Percentiles rank a stretch among this genome's conserved stretches.
These are phyloP conservation scores for Anticlea derivata DNA, from an alignment of 2,888 invertebrate genomes.

Conservation along the genomic window DNA sequence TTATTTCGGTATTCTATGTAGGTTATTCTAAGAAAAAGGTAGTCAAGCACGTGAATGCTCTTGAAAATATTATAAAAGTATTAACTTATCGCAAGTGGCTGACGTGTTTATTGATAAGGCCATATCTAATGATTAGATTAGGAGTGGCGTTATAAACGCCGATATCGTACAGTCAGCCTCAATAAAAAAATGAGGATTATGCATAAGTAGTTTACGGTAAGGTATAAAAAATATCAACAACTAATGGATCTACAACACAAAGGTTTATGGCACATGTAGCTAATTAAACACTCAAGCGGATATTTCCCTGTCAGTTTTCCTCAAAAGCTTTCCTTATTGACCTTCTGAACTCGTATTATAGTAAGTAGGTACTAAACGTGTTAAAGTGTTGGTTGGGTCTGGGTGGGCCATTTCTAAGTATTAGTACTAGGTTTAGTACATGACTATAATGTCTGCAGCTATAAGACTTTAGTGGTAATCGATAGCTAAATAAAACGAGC, in stretches of 20 bases:
- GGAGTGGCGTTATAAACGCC: conserved; percentile 30
- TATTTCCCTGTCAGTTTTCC: conserved; percentile 1
- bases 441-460: not conserved
- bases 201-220: too few species aligned
- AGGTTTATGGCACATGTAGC: too few species aligned
- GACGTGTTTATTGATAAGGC: conserved; percentile 40
- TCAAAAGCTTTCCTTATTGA: not conserved
- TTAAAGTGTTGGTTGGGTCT: conserved; percentile 9
- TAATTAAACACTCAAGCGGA: not conserved
- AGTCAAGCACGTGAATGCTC: conserved; percentile 26
- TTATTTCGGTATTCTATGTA: too few species aligned
- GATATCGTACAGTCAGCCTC: conserved; percentile 10
- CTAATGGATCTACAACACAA: too few species aligned
- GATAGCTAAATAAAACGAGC: too few species aligned
- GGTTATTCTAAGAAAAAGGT: not conserved
- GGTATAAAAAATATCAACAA: too few species aligned
- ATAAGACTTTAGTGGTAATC: conserved; percentile 2
- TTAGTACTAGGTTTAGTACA: not conserved
- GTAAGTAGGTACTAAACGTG: not conserved
- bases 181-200: not conserved
- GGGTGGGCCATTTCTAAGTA: conserved; percentile 6
- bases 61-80: conserved; percentile 33
- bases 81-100: conserved; percentile 33
- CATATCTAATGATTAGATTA: conserved; percentile 27
- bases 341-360: too few species aligned